These are phyloP conservation scores for Amblyraja radiata DNA, from an alignment of 2,797 vertebrate species.

Conservation along the genomic window DNA sequence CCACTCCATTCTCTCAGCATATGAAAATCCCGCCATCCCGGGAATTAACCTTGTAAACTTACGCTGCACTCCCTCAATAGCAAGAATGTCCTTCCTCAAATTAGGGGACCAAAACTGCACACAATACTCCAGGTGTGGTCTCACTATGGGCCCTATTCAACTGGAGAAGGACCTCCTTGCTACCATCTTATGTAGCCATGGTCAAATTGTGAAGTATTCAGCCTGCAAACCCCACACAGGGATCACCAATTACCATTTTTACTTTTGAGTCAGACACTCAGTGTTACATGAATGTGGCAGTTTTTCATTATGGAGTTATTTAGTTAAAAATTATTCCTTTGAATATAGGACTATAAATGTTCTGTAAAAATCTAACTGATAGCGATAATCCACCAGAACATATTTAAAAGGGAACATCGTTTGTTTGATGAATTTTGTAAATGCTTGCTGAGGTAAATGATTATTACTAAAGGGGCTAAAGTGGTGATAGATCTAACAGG, in stretches of 20 bases:
- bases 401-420: background rate
- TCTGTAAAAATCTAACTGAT: background rate
- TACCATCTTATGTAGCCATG: background rate
- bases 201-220: background rate
- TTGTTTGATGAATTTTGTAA: background rate
- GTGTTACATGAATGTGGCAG: conserved; percentile 14
- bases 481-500: background rate
- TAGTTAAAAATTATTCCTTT: conserved; percentile 10
- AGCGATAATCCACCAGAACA: background rate
- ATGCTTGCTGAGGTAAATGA: background rate
- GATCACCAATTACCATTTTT: background rate
- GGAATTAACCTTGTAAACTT: too few species aligned
- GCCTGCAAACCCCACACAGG: background rate
- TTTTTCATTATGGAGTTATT: background rate
- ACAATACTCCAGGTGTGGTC: too few species aligned
- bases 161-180: too few species aligned
- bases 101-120: too few species aligned
- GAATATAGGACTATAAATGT: background rate
- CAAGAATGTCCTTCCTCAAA: too few species aligned
- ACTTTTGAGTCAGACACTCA: background rate
- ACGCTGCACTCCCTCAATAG: too few species aligned
- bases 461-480: background rate
- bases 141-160: too few species aligned
- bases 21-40: too few species aligned
- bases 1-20: too few species aligned